These are phyloP conservation scores for Agonopterix heracliana DNA, from an alignment of 2,888 invertebrate genomes.

Conservation along the genomic window DNA sequence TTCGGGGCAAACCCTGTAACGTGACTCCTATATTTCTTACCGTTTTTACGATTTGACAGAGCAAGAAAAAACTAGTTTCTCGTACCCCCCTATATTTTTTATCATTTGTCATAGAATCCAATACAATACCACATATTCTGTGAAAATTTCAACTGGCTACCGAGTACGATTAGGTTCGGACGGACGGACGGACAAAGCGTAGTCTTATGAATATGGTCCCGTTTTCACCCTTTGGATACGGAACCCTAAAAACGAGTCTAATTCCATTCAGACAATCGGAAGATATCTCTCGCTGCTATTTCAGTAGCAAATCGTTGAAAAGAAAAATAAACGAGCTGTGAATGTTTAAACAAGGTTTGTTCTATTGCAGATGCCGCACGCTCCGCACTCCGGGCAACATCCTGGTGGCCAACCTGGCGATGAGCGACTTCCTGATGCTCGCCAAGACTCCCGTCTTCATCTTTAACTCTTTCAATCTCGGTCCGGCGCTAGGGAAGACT, in stretches of 20 bases:
- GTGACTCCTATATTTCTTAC: too few relatives aligned
- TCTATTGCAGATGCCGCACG: conserved; percentile 78
- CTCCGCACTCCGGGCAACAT: conserved; percentile 85
- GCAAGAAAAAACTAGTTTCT: too few relatives aligned
- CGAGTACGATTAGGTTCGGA: background rate
- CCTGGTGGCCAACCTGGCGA: conserved; percentile 83
- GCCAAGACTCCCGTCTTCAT: conserved; percentile 84
- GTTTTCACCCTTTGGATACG: background rate
- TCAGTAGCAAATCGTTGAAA: too few relatives aligned
- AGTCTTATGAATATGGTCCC: too few relatives aligned
- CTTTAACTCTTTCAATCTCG: conserved; percentile 83
- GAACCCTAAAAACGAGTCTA: background rate
- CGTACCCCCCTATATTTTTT: background rate
- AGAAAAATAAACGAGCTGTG: background rate
- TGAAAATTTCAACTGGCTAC: background rate
- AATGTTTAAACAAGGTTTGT: background rate
- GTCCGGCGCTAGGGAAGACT: conserved; percentile 82
- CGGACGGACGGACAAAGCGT: background rate
- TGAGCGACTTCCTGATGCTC: conserved; percentile 84
- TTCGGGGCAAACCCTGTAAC: too few relatives aligned
- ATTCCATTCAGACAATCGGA: too few relatives aligned
- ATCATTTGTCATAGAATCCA: background rate
- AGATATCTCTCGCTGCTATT: too few relatives aligned
- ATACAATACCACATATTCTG: background rate
- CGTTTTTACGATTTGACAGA: too few relatives aligned